Base-by-base conservation (phyloP, 1,140 invertebrate genomes). In the Tachypleus tridentatus region DNA sequence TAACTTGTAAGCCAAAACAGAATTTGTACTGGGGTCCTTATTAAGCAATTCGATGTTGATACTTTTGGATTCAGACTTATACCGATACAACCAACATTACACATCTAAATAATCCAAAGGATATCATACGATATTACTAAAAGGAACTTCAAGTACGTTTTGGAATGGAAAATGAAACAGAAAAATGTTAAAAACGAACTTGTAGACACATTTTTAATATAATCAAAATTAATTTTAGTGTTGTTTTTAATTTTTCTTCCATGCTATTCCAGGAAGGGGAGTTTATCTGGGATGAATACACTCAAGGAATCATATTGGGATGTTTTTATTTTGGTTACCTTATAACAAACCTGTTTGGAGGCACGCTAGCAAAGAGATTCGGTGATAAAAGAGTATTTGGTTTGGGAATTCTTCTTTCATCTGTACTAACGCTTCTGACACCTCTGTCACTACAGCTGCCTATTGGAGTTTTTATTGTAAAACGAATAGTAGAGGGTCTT, bases 261-360 rank as follows among this genome's bases (percentile, higher is more conserved):
- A 29, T 29, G 2, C 29, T 29, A 1, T 29, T 29, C 29, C 47
- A 64, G 59, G 66, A 65, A 49, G 63, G 66, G 52, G 59, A 66
- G 50, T 72, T 72, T 63, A 47, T 64, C 48, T 73, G 72, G 72
- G 10, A 57, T 54, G 9, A 64, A 7, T 59, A 67, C 51, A 65
- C 61, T 4, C 72, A 71, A 58, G 63, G 63, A 11, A 29, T 90
- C 64, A 87, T 93, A 67, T 78, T 93, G 58, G 86, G 86, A 49
- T 83, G 87, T 10, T 93, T 93, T 74, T 93, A 92, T 74, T 89
- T 86, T 84, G 89, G 90, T 4, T 93, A 92, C 72, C 81, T 91
- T 60, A 76, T 89, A 0, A 87, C 87, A 0, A 86, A 94, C 77
- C 78, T 94, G 58, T 89, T 91, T 0, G 88, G 88, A 52, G 90